Evolutionary conservation across 2,113 vertebrate genomes (phyloP).

Genomic region (Phrynosoma platyrhinos): DNA sequence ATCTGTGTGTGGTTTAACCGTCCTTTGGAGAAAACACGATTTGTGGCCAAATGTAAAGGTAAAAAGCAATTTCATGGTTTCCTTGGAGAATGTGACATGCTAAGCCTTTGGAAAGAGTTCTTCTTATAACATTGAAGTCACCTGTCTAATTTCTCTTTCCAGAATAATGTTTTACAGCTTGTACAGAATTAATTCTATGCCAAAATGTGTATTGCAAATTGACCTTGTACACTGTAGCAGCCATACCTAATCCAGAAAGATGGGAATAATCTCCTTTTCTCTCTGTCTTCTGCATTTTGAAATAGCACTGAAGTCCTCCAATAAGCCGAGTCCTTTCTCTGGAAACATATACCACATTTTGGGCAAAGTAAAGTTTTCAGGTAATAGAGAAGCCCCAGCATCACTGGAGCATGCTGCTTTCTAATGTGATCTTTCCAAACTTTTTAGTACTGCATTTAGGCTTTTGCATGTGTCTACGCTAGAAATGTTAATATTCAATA

Average conservation of each 20-base stretch:
- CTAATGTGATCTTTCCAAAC: neutral
- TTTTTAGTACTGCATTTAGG: too few species aligned
- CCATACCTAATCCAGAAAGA: neutral
- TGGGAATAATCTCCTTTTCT: slow-evolving; percentile 13
- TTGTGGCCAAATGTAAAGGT: slow-evolving; percentile 92
- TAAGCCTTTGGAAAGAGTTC: neutral
- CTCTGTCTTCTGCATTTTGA: slow-evolving; percentile 55
- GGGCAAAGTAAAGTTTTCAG: slow-evolving; percentile 92
- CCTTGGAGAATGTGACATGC: too few species aligned
- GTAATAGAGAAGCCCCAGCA: slow-evolving; percentile 71
- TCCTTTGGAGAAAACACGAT: slow-evolving; percentile 89
- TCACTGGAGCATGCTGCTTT: neutral
- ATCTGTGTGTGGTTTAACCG: slow-evolving; percentile 88
- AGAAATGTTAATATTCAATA: too few species aligned
- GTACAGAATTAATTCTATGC: neutral
- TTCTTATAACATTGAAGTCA: neutral
- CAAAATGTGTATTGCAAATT: neutral
- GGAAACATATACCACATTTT: slow-evolving; percentile 94
- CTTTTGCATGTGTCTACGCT: too few species aligned
- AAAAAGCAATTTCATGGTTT: slow-evolving; percentile 39
- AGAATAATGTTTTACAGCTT: neutral
- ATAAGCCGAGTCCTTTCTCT: slow-evolving; percentile 86
- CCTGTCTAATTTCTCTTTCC: too few species aligned
- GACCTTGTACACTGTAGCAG: neutral
- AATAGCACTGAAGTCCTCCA: slow-evolving; percentile 87